Evolutionary conservation across 2,797 vertebrate genomes (phyloP).

Genomic region (Rhinophrynus dorsalis): DNA sequence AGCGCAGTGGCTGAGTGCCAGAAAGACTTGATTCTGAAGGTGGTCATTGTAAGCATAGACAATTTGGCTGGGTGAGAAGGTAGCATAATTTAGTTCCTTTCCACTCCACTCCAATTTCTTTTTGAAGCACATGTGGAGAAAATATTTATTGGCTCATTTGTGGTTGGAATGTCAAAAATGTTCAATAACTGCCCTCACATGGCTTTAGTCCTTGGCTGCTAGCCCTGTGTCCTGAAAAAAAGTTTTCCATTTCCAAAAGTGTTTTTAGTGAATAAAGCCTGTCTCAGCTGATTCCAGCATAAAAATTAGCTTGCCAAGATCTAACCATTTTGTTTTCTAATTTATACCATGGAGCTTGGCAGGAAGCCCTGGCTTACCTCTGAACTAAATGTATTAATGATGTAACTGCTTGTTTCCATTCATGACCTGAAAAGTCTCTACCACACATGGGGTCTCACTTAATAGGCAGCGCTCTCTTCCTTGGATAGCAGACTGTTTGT

Average conservation of each 20-base stretch:
- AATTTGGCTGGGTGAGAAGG: slow-evolving; percentile 75
- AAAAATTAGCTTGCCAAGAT: slow-evolving; percentile 66
- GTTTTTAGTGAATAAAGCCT: slow-evolving; percentile 73
- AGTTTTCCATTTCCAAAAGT: slow-evolving; percentile 66
- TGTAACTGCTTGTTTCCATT: slow-evolving; percentile 73
- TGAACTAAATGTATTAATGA: slow-evolving; percentile 69
- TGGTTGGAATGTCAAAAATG: slow-evolving; percentile 90
- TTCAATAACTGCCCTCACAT: slow-evolving; percentile 79
- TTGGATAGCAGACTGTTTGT: slow-evolving; percentile 42
- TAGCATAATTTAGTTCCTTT: slow-evolving; percentile 77
- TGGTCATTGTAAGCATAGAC: slow-evolving; percentile 77
- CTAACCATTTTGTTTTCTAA: slow-evolving; percentile 71
- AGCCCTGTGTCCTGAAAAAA: slow-evolving; percentile 64
- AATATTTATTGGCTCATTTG: slow-evolving; percentile 90
- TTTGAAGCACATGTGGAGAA: slow-evolving; percentile 85
- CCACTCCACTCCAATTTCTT: slow-evolving; percentile 73
- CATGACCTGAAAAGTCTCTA: slow-evolving; percentile 62
- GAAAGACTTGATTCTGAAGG: slow-evolving; percentile 73
- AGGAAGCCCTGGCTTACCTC: slow-evolving; percentile 60
- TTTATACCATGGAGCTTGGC: slow-evolving; percentile 69
- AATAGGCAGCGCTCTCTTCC: slow-evolving; percentile 56
- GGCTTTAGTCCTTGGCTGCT: slow-evolving; percentile 70
- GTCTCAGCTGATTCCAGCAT: slow-evolving; percentile 75
- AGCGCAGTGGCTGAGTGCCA: slow-evolving; percentile 67
- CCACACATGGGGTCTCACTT: slow-evolving; percentile 61